Conservation (phyloP, 1,140 invertebrate genomes). For the Philopotamus ludificatus region DNA sequence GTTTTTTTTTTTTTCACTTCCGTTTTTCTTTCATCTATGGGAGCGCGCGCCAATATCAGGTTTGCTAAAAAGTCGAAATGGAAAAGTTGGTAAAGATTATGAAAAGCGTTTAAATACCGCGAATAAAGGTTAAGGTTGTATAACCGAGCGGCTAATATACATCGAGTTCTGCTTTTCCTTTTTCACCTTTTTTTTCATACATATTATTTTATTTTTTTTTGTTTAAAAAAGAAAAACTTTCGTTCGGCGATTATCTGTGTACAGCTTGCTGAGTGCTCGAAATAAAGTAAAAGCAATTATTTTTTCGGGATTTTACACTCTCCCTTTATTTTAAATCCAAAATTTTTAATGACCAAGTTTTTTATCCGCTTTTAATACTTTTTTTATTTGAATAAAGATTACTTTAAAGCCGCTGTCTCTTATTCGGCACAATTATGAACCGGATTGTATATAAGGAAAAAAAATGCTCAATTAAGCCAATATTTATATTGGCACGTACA, state of each 20-base stretch:
- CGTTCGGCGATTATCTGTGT: conserved; percentile 3
- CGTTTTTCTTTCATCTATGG: background rate
- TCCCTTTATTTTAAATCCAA: conserved; percentile 6
- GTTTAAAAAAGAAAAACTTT: conserved; percentile 4
- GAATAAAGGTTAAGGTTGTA: conserved; percentile 14
- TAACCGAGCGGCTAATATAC: background rate
- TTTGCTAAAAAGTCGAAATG: conserved; percentile 16
- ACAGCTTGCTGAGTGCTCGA: background rate
- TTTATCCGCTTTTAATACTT: background rate
- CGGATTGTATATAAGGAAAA: too few species aligned
- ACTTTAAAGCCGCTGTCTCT: too few species aligned
- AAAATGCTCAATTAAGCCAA: too few species aligned
- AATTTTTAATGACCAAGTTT: conserved; percentile 24
- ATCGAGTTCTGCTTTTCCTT: conserved; percentile 1
- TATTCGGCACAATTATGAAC: too few species aligned
- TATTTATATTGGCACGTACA: too few species aligned
- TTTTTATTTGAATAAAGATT: too few species aligned
- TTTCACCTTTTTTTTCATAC: background rate
- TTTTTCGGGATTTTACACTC: background rate
- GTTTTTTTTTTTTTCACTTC: conserved; percentile 3
- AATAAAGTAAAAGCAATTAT: conserved; percentile 19
- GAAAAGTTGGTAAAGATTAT: conserved; percentile 29
- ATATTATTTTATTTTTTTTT: background rate
- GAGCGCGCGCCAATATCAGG: conserved; percentile 27
- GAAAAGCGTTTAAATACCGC: conserved; percentile 2